Percentiles rank a stretch among this genome's conserved stretches.
Conservation (phyloP, 2,113 vertebrate species). For the Xyliphius kryptos region DNA sequence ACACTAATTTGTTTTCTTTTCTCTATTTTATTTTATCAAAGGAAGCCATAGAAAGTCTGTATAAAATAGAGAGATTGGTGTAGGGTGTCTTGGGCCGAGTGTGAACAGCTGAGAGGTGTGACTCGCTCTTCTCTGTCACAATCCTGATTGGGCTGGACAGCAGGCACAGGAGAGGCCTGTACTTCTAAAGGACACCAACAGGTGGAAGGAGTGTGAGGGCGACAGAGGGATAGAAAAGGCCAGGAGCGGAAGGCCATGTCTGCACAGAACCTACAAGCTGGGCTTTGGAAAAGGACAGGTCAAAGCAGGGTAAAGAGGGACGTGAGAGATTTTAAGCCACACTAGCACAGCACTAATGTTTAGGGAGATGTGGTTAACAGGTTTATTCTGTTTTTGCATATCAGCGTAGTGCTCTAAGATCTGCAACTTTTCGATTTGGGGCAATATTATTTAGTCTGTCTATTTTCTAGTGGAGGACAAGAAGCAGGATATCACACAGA, state of each 20-base stretch:
- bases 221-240: conserved; percentile 77
- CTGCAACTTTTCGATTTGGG: conserved; percentile 4
- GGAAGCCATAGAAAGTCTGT: conserved; percentile 55
- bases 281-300: conserved; percentile 54
- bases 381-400: conserved; percentile 14
- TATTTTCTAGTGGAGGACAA: conserved; percentile 31
- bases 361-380: conserved; percentile 26
- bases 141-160: conserved; percentile 92
- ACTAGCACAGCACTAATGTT: background rate
- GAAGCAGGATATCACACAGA: conserved; percentile 42
- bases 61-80: conserved; percentile 59
- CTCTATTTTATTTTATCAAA: background rate
- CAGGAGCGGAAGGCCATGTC: conserved; percentile 52
- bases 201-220: conserved; percentile 67
- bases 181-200: conserved; percentile 92
- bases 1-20: too few species aligned
- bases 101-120: conserved; percentile 93
- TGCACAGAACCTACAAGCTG: conserved; percentile 60
- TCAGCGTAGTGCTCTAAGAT: background rate
- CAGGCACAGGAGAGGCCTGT: conserved; percentile 73
- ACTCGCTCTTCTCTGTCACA: conserved; percentile 76
- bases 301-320: conserved; percentile 21
- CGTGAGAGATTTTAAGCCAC: conserved; percentile 22
- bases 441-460: conserved; percentile 27
- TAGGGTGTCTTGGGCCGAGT: conserved; percentile 69